Evolutionary conservation across 2,888 invertebrate genomes (phyloP).

Genomic region (Notodonta dromedarius): DNA sequence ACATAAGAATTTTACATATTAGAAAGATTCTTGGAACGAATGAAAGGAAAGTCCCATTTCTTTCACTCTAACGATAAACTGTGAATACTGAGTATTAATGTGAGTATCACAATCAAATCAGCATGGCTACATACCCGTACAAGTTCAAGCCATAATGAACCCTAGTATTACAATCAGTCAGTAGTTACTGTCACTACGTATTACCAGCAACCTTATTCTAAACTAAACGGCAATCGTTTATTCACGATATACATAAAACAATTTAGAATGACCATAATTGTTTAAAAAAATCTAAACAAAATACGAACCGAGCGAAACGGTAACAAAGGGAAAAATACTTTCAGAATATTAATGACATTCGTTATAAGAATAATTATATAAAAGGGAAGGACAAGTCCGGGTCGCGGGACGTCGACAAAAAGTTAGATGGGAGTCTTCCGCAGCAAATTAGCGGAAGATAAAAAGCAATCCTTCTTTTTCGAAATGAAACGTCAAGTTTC

Average conservation of each 20-base stretch:
- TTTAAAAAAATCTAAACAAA: neutral
- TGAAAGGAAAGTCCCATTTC: too few species aligned
- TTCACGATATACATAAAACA: neutral
- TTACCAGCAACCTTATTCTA: too few species aligned
- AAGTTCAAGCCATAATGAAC: too few species aligned
- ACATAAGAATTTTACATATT: too few species aligned
- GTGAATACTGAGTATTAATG: too few species aligned
- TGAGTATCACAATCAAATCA: too few species aligned
- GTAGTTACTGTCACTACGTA: too few species aligned
- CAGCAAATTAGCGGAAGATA: constrained; percentile 56
- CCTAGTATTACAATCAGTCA: too few species aligned
- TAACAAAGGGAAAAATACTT: constrained; percentile 13
- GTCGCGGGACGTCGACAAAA: constrained; percentile 19
- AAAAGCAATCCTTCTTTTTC: constrained; percentile 68
- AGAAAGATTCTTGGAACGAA: too few species aligned
- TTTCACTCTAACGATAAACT: too few species aligned
- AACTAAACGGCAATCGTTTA: neutral
- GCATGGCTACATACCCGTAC: too few species aligned
- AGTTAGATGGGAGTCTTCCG: constrained; percentile 43
- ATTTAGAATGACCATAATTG: constrained; percentile 1
- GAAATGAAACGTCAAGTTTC: constrained; percentile 67
- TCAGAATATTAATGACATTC: constrained; percentile 44
- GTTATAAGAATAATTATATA: constrained; percentile 41
- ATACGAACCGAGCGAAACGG: neutral
- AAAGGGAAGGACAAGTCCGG: constrained; percentile 20